phyloP scores from a whole-genome alignment of 2,113 vertebrate species.

The Equus quagga region DNA sequence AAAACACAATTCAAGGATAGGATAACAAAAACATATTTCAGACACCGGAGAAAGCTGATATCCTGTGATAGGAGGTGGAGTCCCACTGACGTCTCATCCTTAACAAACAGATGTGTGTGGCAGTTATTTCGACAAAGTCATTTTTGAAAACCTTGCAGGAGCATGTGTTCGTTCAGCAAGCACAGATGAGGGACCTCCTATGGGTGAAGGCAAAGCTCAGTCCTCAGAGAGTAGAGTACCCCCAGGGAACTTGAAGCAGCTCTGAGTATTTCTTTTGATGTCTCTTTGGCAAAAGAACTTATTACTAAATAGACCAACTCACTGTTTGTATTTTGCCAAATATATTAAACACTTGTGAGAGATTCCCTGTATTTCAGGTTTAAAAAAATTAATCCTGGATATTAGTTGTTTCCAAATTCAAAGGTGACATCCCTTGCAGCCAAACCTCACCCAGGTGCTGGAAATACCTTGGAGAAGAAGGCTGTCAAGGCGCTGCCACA shows the following conservation, averaged over 20 bases:
- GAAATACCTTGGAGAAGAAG: background rate
- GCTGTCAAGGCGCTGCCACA: background rate
- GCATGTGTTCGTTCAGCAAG: background rate
- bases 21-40: conserved; percentile 15
- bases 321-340: background rate
- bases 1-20: conserved; percentile 6
- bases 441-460: background rate
- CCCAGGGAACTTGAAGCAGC: background rate
- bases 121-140: background rate
- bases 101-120: background rate
- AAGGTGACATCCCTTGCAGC: conserved; percentile 19
- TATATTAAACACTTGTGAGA: conserved; percentile 43
- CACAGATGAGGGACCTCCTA: background rate
- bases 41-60: background rate
- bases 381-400: conserved; percentile 46
- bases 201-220: background rate
- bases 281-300: conserved; percentile 69
- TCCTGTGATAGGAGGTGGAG: background rate
- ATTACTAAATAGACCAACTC: conserved; percentile 70
- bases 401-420: conserved; percentile 49
- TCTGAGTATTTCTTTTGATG: conserved; percentile 59
- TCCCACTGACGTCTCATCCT: background rate
- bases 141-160: background rate
- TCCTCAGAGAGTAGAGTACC: background rate
- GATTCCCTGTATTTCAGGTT: conserved; percentile 43